phyloP scores from a whole-genome alignment of 2,888 invertebrate genomes.

The Chloroclystis v-ata region DNA sequence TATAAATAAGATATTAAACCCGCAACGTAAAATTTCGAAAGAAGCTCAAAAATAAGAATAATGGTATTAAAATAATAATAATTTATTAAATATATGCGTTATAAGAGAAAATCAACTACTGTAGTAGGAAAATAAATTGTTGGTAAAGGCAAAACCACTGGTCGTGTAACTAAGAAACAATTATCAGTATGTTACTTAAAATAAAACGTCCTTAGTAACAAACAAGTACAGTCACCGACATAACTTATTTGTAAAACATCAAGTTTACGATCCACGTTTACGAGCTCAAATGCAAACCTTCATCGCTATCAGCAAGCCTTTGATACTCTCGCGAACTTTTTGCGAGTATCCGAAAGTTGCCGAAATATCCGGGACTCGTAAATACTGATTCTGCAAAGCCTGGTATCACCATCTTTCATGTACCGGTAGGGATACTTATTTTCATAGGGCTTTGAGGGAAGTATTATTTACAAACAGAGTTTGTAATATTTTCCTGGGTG shows the following conservation, averaged over 20 bases:
- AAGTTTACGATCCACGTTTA: slow-evolving; percentile 23
- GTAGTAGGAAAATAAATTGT: too few species aligned
- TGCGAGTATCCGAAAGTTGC: slow-evolving; percentile 33
- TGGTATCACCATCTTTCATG: slow-evolving; percentile 27
- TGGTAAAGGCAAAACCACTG: too few species aligned
- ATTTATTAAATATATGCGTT: too few species aligned
- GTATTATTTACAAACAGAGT: slow-evolving; percentile 4
- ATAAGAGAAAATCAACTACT: too few species aligned
- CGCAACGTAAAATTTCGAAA: too few species aligned
- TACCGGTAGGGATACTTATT: slow-evolving; percentile 12
- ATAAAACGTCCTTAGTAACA: too few species aligned
- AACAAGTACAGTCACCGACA: too few species aligned
- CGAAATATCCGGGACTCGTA: slow-evolving; percentile 39
- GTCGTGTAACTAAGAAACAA: too few species aligned
- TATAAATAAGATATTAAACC: too few species aligned
- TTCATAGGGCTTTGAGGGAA: slow-evolving; percentile 12
- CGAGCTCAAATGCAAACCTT: slow-evolving; percentile 28
- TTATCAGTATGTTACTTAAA: too few species aligned
- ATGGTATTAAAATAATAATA: too few species aligned
- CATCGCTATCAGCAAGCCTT: slow-evolving; percentile 30
- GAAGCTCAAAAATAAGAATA: too few species aligned
- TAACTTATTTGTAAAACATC: slow-evolving; percentile 1
- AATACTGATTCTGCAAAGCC: slow-evolving; percentile 39
- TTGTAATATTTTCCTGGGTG: slow-evolving; percentile 1
- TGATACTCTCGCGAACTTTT: slow-evolving; percentile 31